Conservation (phyloP, 2,888 invertebrate species). For the Amphimallon solstitiale region DNA sequence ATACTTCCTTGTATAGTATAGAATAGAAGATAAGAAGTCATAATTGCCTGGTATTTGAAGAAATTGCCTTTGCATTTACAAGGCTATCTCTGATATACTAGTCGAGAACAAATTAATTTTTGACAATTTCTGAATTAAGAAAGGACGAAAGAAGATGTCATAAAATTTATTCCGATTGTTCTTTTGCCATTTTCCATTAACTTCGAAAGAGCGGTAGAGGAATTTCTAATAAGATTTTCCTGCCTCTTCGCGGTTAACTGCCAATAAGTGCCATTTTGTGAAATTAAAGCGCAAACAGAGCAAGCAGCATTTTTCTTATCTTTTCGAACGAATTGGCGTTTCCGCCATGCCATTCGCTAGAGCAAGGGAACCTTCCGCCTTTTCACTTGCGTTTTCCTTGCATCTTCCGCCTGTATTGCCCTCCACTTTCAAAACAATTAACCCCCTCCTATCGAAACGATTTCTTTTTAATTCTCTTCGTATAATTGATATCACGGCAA, state of each 20-base stretch:
- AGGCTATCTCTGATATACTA: no score
- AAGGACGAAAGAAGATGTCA: no score
- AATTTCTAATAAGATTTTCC: constrained; percentile 14
- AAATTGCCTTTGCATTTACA: no score
- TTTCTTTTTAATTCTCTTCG: no score
- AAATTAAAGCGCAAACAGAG: constrained; percentile 21
- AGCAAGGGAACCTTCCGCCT: not conserved
- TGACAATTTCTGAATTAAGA: no score
- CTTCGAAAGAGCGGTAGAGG: not conserved
- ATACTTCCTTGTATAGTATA: no score
- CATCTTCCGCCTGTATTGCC: not conserved
- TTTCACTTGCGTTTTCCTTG: not conserved
- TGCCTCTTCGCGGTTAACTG: not conserved
- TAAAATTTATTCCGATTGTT: constrained; percentile 19
- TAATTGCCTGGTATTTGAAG: no score
- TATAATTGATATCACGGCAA: no score
- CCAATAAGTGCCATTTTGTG: constrained; percentile 17
- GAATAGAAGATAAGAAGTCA: no score
- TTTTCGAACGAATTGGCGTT: not conserved
- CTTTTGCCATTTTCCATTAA: constrained; percentile 12
- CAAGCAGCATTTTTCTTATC: constrained; percentile 30
- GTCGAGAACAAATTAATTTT: no score
- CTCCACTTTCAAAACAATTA: no score
- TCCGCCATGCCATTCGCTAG: not conserved
- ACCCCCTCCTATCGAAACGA: no score